Evolutionary conservation across 2,888 invertebrate species (phyloP), one percentile per base, ranked within the genome.

Genomic region (Torymus aiolomorphi): DNA sequence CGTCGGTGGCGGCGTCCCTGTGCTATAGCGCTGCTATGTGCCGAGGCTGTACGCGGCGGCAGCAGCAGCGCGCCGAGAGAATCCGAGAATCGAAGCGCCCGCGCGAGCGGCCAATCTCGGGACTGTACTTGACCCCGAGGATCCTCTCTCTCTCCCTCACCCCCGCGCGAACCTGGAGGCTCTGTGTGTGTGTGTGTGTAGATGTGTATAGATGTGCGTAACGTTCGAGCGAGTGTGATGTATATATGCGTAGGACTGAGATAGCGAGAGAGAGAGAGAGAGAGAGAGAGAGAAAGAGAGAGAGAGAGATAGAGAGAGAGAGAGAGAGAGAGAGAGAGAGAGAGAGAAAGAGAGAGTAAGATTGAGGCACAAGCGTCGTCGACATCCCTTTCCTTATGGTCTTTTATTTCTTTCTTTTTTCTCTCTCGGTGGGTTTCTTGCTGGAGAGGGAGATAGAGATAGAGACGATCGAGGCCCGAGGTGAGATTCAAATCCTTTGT

Each of bases 101-200:
- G 66, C 12, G 18, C 1, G 51, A 63, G 24, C 83, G 83, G 76
- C 82, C 83, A 82, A 85, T 83, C 81, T 83, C 76, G 74, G 82
- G 75, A 74, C 82, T 87, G 87, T 87, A 88, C 87, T 88, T 88
- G 87, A 88, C 87, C 87, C 86, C 84, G 82, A 83, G 84, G 83
- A 83, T 84, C 80, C 63, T 59, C 75, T 76, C 76, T n/a, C n/a
- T n/a, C n/a, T n/a, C 18, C 49, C 67, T 67, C 77, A 75, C 75
- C 66, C 72, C 71, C 61, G 70, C 78, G 63, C 61, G 4, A 10
- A 11, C 51, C 16, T 20, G 13, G 5, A 8, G 3, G 18, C 13
- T 49, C 31, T 3, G n/a, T 13, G 14, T 14, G 61, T 61, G 20
- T 20, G n/a, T 56, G 12, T 57, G 42, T 42, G 24, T 56, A 59